Base-by-base conservation (phyloP, 2,888 invertebrate species). In the Polyommatus icarus region DNA sequence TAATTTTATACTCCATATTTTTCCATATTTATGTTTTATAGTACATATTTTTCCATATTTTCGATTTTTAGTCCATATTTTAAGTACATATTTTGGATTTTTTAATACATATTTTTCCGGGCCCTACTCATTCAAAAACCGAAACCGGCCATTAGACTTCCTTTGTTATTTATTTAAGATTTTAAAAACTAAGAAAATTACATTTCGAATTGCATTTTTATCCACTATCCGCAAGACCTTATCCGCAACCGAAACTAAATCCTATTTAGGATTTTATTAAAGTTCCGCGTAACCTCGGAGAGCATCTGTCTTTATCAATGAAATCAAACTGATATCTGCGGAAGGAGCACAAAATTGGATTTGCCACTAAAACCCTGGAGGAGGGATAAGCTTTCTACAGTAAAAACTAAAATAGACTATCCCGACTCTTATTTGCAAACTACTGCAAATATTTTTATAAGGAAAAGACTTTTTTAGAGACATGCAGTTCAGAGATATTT, bases 251-350 rank as follows among this genome's bases (percentile, higher is more conserved):
- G 67, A 67, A 67, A 67, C 29, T 29, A 29, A 67, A 67, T 67
- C 24, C 29, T 67, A 67, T 67, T 67, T 67, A 32, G 29, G 29
- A 32, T 15, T 29, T 29, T 18, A 67, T 67, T 18, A 1, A 24
- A 7, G 2, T 15, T 67, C 15, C 12, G 5, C 29, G 20, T 54
- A 54, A 54, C 54, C 54, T 71, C 40, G 36, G 40, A 40, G 20
- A 36, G 72, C 72, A 72, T 72, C 67, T 67, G 72, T 72, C 72
- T 72, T 72, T 40, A 72, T 72, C 72, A 72, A 72, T 72, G 72
- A 72, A 36, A 72, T 72, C 72, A 40, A 72, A 72, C 40, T 72
- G 72, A 72, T 72, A 20, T 40, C 72, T 18, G 29, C 36, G 20
- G 36, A 40, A 72, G 72, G 20, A 40, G 10, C 40, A 72, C 10